Evolutionary conservation across 2,797 vertebrate species (phyloP), one percentile per base, ranked within the genome.

Genomic region (Balearica regulorum): DNA sequence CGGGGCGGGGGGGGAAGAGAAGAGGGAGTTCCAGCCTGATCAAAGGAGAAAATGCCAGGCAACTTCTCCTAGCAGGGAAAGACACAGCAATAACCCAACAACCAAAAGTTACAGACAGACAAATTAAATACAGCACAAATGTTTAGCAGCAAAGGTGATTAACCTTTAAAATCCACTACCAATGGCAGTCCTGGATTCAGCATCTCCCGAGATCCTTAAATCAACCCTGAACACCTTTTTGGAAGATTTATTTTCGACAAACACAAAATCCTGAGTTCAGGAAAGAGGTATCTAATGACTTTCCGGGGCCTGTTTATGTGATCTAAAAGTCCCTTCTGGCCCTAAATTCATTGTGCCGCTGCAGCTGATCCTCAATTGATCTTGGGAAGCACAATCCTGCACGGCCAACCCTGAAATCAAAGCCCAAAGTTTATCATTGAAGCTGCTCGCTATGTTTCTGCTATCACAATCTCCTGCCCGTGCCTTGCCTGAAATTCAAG

Each of bases 121-220:
- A 93, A 96, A 97, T 97, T 93, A 95, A 95, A 96, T 78, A 81
- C 83, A 80, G 87, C 89, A 75, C 91, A 91, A 95, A 95, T 82
- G 89, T 95, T 97, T 96, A 83, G 94, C 91, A 90, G 84, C 3
- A 12, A 95, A 65, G 79, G 87, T 89, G 94, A 97, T 96, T 96
- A 96, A 94, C 96, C 95, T 97, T 96, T 96, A 93, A 90, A 96
- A 94, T 55, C 89, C 91, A 51, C 87, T 39, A 43, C 87, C 91
- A 83, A 83, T 68, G 82, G 82, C 79, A 88, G 71, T 18, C n/a
- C 68, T 24, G 72, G 57, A 54, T 91, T 89, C 84, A 35, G 75
- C 92, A 77, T 68, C 96, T 93, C 92, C 69, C 0, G 84, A 96
- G 91, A 89, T 83, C 84, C 77, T 93, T 95, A 95, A 94, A 94